Base-by-base conservation (phyloP, 2,797 vertebrate species). In the Xiphorhynchus erythropygius region DNA sequence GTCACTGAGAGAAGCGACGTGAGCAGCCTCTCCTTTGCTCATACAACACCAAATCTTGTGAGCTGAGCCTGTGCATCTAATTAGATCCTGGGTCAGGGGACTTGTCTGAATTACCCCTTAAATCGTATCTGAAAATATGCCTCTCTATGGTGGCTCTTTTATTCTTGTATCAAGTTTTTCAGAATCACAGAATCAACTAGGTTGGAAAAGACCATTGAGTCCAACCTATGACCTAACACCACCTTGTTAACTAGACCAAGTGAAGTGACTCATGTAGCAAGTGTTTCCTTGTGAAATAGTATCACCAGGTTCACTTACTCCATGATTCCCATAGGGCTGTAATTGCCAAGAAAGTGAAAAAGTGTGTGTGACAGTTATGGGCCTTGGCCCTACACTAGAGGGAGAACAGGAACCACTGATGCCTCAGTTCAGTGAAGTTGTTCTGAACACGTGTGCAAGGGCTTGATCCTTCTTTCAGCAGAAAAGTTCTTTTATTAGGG, bases 311-410 rank as follows among this genome's bases (percentile, higher is more conserved):
- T 86, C 27, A 14, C 17, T 35, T 52, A 15, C 27, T 73, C 28
- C 8, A 69, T 69, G 64, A 23, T 64, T 83, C 50, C 57, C 11
- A 6, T 62, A 32, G 1, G 4, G 7, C 22, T 83, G 13, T 56
- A 37, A 12, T 25, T 76, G 49, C 30, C 24, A 49, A 49, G 25
- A 49, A 49, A 49, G 47, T 30, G 80, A 78, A 83, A 56, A n/a
- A 2, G 5, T 24, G 9, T 28, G 4, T 13, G 9, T 22, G 18
- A 5, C n/a, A 27, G 3, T 11, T 30, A 4, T 0, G 6, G 25
- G 30, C 28, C 35, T 28, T 62, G 44, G 23, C 1, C 25, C 6
- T 21, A 0, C 2, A 2, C 63, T 47, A 62, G 25, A 59, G 28
- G 19, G 11, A 57, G 13, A 47, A 32, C 6, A 4, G 18, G 59